These are phyloP conservation scores for Bombus polaris DNA, from an alignment of 1,140 invertebrate species.

Conservation along the genomic window DNA sequence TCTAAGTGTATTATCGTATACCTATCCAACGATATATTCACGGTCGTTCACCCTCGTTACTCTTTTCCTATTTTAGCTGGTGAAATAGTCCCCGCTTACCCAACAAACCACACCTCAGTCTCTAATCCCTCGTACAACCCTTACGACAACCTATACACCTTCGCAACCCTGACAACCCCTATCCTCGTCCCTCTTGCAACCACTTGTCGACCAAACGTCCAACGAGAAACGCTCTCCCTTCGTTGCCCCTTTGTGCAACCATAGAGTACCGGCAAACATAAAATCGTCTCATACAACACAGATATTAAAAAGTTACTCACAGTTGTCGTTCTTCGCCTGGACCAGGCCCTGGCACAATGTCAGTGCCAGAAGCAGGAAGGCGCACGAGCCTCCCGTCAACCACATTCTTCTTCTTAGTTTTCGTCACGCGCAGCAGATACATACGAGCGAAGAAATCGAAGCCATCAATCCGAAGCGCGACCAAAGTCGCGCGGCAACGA, in stretches of 20 bases:
- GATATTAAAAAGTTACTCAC: slow-evolving; percentile 44
- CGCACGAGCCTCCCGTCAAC: slow-evolving; percentile 30
- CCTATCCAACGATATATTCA: too few species aligned
- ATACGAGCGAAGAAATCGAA: not conserved
- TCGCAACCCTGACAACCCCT: not conserved
- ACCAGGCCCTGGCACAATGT: slow-evolving; percentile 51
- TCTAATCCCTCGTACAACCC: not conserved
- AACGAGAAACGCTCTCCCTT: not conserved
- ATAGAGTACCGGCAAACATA: not conserved
- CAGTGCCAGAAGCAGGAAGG: slow-evolving; percentile 56
- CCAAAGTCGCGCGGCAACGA: not conserved
- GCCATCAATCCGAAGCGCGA: not conserved
- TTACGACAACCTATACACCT: not conserved
- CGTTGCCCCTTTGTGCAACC: too few species aligned
- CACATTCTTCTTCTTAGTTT: slow-evolving; percentile 47
- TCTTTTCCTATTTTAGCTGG: not conserved
- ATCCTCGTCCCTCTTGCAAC: slow-evolving; percentile 2
- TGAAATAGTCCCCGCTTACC: not conserved
- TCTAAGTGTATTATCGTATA: too few species aligned
- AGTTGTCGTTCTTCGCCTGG: slow-evolving; percentile 61
- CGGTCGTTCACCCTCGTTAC: too few species aligned
- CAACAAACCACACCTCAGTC: slow-evolving; percentile 7
- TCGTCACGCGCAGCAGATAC: slow-evolving; percentile 38
- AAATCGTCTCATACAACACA: not conserved
- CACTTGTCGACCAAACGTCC: slow-evolving; percentile 37